Percentiles rank a stretch among this genome's conserved stretches.
Conservation (phyloP, 2,113 vertebrate species). For the Plestiodon gilberti region DNA sequence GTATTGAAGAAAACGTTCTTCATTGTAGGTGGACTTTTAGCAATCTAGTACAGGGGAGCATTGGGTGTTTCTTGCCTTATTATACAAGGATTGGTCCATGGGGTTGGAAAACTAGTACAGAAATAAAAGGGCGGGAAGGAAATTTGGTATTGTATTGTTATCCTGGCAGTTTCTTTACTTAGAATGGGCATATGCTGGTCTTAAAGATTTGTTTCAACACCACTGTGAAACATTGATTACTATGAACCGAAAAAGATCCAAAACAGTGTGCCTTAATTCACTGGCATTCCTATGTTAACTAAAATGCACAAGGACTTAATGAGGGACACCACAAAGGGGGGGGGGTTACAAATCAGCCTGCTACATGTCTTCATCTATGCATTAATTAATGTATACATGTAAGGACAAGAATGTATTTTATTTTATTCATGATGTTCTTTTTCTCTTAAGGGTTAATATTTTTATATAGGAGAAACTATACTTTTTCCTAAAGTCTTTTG, state of each 20-base stretch:
- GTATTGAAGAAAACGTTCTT: conserved; percentile 19
- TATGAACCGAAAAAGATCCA: conserved; percentile 47
- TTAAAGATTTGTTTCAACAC: conserved; percentile 43
- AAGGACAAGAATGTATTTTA: conserved; percentile 28
- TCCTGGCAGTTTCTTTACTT: conserved; percentile 39
- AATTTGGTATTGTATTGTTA: conserved; percentile 20
- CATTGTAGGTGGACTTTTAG: conserved; percentile 30
- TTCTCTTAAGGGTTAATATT: conserved; percentile 41
- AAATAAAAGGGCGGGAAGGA: conserved; percentile 3
- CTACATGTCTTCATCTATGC: not conserved
- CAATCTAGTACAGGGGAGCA: conserved; percentile 7
- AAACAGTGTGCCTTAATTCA: conserved; percentile 59
- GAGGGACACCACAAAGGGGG: not conserved
- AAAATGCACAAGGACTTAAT: conserved; percentile 33
- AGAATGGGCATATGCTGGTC: conserved; percentile 35
- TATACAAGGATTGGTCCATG: conserved; percentile 16
- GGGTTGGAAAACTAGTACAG: conserved; percentile 12
- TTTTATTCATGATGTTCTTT: conserved; percentile 30
- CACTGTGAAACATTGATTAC: conserved; percentile 35
- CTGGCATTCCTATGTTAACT: conserved; percentile 41
- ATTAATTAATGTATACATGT: conserved; percentile 41
- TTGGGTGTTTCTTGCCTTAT: conserved; percentile 38
- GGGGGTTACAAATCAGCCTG: conserved; percentile 1
- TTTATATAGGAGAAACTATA: conserved; percentile 30
- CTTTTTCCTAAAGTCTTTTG: conserved; percentile 39